Base-by-base conservation (phyloP, 2,888 invertebrate species). In the Beris morrisii region DNA sequence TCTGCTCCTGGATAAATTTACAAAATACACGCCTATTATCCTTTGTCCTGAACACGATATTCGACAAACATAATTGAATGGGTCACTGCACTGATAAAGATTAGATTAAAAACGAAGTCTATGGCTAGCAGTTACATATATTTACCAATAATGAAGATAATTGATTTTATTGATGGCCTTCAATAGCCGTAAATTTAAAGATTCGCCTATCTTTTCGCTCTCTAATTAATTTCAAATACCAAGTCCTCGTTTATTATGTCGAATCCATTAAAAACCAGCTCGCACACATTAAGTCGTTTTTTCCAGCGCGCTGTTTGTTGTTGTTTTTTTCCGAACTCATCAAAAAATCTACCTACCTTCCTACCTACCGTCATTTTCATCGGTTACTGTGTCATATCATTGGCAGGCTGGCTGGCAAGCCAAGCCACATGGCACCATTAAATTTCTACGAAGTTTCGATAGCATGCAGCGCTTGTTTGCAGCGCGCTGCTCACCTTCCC, bases 231-330 rank as follows among this genome's bases (percentile, higher is more conserved):
- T 58, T 28, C 45, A 58, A 56, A 56, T 44, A 56, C 44, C 43
- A 43, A 56, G 43, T 58, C 57, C 45, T 30, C 45, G 44, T 58
- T 58, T 45, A 46, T 58, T 58, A 58, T 58, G 57, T 58, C 57
- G 57, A 56, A 45, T 45, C 44, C 44, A 45, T 44, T 28, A 45
- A 46, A 45, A 58, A 58, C 46, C 57, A 58, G 45, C 44, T 22
- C 57, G 28, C 46, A 15, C 11, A 22, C 53, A 45, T 45, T 58
- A 22, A 22, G 22, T 22, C 11, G 12, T 22, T 46, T 46, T 46
- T 58, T 46, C 28, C n/a, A 11, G 22, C 3, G 4, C 5, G 28
- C 11, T 28, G 15, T 50, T 15, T 50, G n/a, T 15, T 50, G n/a
- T 28, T 28, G 46, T 53, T 53, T 31, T 53, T 30, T 53, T 53